These are phyloP conservation scores for Chrysopa pallens DNA, from an alignment of 1,140 invertebrate genomes.

Conservation along the genomic window DNA sequence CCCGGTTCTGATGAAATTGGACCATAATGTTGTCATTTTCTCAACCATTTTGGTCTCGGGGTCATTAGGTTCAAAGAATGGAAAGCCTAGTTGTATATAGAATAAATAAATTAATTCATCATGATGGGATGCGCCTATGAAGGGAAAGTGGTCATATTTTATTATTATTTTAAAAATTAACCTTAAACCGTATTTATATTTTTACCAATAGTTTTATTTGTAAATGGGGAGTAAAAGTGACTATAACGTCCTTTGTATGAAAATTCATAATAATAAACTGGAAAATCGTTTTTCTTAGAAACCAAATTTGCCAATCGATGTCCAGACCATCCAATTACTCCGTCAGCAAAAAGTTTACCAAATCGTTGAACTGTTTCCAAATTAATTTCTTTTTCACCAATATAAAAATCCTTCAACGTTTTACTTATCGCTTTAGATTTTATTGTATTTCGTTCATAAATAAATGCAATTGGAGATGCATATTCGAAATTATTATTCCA, in stretches of 20 bases:
- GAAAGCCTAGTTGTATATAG: conserved; percentile 24
- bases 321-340: conserved; percentile 22
- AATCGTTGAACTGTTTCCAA: background rate
- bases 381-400: background rate
- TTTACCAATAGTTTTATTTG: conserved; percentile 1
- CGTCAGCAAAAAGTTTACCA: conserved; percentile 19
- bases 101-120: conserved; percentile 45
- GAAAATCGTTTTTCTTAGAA: conserved; percentile 15
- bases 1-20: conserved; percentile 31
- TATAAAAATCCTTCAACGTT: background rate
- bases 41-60: conserved; percentile 27
- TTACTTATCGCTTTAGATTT: too few species aligned
- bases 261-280: conserved; percentile 28
- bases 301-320: conserved; percentile 24
- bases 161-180: too few species aligned
- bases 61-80: conserved; percentile 26
- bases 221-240: conserved; percentile 21
- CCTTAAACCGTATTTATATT: too few species aligned
- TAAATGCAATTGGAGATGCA: too few species aligned
- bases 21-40: conserved; percentile 27
- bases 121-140: conserved; percentile 35
- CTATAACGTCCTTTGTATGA: conserved; percentile 26
- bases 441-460: too few species aligned
- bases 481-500: too few species aligned
- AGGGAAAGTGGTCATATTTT: conserved; percentile 3